A percentile compares a stretch with the other conserved stretches of the same genome.
Evolutionary conservation across 2,113 vertebrate species (phyloP).

Genomic region (Anseranas semipalmata): DNA sequence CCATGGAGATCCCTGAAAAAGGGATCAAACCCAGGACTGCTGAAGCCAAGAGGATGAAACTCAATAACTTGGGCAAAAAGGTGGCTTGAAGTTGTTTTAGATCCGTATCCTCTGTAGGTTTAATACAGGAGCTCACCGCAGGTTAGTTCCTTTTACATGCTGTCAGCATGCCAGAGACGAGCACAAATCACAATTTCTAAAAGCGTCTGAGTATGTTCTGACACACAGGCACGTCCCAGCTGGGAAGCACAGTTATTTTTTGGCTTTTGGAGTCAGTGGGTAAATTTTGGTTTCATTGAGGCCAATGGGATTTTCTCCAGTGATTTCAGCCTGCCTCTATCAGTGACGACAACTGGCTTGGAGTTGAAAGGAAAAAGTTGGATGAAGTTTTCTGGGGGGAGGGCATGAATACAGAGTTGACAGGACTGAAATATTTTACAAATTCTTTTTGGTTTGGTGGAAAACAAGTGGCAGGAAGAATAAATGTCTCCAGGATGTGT

Average conservation of each 20-base stretch:
- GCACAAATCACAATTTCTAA: fast-evolving
- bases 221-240: neutral
- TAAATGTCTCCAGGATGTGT: neutral
- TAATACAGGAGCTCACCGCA: neutral
- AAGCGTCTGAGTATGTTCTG: neutral
- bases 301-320: neutral
- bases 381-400: neutral
- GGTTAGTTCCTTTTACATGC: neutral
- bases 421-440: neutral
- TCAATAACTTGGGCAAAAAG: neutral
- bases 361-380: neutral
- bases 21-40: neutral
- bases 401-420: neutral
- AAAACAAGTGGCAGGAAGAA: neutral
- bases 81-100: neutral
- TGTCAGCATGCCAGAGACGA: neutral
- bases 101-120: neutral
- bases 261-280: neutral
- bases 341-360: neutral
- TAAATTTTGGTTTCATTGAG: neutral
- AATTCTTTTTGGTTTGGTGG: neutral
- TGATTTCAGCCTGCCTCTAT: neutral
- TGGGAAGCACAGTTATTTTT: neutral
- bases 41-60: neutral
- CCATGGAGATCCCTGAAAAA: neutral